Base-by-base conservation (phyloP, 2,888 invertebrate species). In the Drosophila meridiana region DNA sequence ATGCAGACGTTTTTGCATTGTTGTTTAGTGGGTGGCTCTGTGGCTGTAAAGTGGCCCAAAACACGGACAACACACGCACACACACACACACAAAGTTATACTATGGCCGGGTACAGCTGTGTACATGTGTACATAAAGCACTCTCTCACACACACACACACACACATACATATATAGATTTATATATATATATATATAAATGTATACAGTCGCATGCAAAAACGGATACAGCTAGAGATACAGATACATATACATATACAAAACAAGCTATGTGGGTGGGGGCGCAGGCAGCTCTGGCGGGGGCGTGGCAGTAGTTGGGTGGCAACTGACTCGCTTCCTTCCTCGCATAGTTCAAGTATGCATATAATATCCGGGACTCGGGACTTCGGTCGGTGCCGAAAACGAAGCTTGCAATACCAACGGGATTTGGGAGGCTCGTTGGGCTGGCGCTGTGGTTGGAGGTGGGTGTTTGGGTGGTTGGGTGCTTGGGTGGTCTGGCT, bases 1-100 rank as follows among this genome's bases (percentile, higher is more conserved):
- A 88, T 85, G 88, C 85, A 85, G 85, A 85, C 88, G 87, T 76
- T 88, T 86, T 86, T 85, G 88, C 87, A 88, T 88, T 85, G 85
- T 88, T 85, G 85, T 85, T 73, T 78, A 59, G 83, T 73, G 83
- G 80, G 71, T 62, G 76, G 75, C 59, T 67, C 80, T 80, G 85
- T 82, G 84, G 87, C 88, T 88, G 85, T 88, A 85, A 85, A 85
- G 86, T 85, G 88, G 86, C 86, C 86, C 82, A 71, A 85, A 87
- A 85, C 82, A 79, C 73, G 66, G 63, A 20, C 48, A 40, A 60
- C 48, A 68, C 68, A 62, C 66, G 62, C 63, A 60, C 75, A 47
- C 53, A 47, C 36, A 59, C 14, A 52, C 7, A 59, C 8, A 48
- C 32, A 59, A 32, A 55, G 2, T 43, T n/a, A 50, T 32, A 38